These are phyloP conservation scores for Gymnodraco acuticeps DNA, from an alignment of 2,797 vertebrate genomes.

Conservation along the genomic window DNA sequence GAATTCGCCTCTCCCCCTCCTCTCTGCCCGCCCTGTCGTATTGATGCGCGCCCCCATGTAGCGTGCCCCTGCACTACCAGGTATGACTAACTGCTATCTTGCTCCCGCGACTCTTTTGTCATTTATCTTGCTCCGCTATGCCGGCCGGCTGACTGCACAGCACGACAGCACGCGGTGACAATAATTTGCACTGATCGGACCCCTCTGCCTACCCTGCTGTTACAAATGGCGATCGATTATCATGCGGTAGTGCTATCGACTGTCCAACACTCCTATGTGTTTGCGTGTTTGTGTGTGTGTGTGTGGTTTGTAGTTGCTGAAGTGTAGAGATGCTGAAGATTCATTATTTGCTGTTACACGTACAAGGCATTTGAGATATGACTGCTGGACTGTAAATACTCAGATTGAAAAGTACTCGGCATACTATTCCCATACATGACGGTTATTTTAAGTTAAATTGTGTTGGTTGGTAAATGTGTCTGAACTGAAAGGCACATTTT, in stretches of 20 bases:
- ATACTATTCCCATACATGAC: neutral
- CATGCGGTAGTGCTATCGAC: constrained; percentile 93
- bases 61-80: constrained; percentile 80
- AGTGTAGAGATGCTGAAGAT: constrained; percentile 48
- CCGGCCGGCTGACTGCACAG: constrained; percentile 87
- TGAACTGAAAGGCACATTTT: no score
- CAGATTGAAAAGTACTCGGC: neutral
- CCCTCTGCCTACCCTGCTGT: constrained; percentile 91
- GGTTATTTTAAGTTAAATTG: no score
- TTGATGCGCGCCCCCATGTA: constrained; percentile 72
- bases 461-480: no score
- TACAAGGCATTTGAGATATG: constrained; percentile 31
- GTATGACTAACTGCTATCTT: constrained; percentile 87
- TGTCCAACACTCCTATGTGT: constrained; percentile 75
- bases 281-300: constrained; percentile 27
- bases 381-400: constrained; percentile 29
- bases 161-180: constrained; percentile 88
- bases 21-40: constrained; percentile 52
- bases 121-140: constrained; percentile 86
- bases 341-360: constrained; percentile 40
- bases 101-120: constrained; percentile 82
- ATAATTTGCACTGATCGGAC: constrained; percentile 96
- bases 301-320: constrained; percentile 36
- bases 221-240: constrained; percentile 98
- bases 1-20: constrained; percentile 49